These are phyloP conservation scores for Epinephelus awoara DNA, from an alignment of 2,797 vertebrate species.

Conservation along the genomic window DNA sequence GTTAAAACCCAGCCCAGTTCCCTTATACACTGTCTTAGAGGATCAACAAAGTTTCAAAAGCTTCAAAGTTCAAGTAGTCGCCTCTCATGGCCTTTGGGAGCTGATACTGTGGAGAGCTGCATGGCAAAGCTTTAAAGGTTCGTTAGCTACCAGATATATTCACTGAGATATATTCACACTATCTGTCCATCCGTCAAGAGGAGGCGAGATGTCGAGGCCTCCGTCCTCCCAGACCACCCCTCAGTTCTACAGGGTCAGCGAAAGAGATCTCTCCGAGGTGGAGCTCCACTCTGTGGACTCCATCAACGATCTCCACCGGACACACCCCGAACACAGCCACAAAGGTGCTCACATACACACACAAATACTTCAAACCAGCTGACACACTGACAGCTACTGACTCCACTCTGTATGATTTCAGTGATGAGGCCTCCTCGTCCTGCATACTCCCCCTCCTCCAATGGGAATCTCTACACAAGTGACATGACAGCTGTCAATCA, in stretches of 20 bases:
- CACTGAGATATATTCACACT: too few species aligned
- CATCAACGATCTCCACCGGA: conserved; percentile 93
- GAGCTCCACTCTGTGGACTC: conserved; percentile 92
- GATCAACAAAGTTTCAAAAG: background rate
- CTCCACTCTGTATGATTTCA: conserved; percentile 41
- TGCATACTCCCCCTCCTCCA: conserved; percentile 74
- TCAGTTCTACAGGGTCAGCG: conserved; percentile 81
- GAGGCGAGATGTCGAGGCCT: conserved; percentile 75
- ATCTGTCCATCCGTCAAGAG: background rate
- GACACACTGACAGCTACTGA: conserved; percentile 28
- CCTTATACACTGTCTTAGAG: background rate
- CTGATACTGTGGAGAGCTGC: background rate
- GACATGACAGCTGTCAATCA: conserved; percentile 62
- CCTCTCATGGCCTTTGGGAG: background rate
- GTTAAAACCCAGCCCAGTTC: background rate
- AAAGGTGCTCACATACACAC: conserved; percentile 68
- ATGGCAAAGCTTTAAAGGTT: background rate
- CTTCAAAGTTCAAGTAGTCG: background rate
- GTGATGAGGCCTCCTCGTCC: conserved; percentile 77
- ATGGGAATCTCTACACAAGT: conserved; percentile 75
- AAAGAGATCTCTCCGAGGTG: conserved; percentile 89
- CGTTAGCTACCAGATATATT: background rate
- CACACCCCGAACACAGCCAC: conserved; percentile 70
- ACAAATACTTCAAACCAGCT: conserved; percentile 26
- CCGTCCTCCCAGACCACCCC: conserved; percentile 75